phyloP scores from a whole-genome alignment of 2,888 invertebrate species.

The Diaprepes abbreviatus region DNA sequence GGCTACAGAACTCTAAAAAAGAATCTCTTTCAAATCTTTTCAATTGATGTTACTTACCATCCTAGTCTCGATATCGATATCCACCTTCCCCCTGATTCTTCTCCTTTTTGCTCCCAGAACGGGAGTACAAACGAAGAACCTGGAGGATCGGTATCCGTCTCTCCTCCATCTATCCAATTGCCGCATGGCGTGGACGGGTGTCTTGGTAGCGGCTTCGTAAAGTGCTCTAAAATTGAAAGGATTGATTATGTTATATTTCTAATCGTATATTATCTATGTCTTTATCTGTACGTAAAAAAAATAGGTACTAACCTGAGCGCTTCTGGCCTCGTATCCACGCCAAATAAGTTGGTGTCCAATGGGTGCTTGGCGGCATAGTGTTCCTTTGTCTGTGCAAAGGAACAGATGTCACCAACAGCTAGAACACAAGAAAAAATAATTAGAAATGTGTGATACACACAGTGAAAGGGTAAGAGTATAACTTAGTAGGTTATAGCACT shows the following conservation, averaged over 20 bases:
- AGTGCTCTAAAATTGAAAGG: constrained; percentile 67
- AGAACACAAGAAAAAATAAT: constrained; percentile 56
- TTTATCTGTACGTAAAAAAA: no score
- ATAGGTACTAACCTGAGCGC: constrained; percentile 78
- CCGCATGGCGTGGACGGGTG: constrained; percentile 75
- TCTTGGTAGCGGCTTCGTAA: constrained; percentile 83
- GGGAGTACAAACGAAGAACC: constrained; percentile 85
- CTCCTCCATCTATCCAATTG: constrained; percentile 79
- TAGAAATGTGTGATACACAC: no score
- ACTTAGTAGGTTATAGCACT: no score
- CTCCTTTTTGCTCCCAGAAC: constrained; percentile 81
- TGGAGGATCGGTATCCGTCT: constrained; percentile 74
- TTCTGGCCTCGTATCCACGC: constrained; percentile 79
- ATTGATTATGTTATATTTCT: no score
- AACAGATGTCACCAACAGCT: constrained; percentile 94
- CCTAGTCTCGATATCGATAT: constrained; percentile 89
- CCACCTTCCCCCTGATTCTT: constrained; percentile 77
- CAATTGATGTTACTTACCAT: constrained; percentile 78
- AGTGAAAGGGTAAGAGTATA: no score
- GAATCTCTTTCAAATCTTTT: no score
- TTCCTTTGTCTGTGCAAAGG: constrained; percentile 84
- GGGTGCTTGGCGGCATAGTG: constrained; percentile 82
- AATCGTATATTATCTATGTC: no score
- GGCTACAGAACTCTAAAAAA: no score
- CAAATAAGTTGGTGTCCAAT: constrained; percentile 82